phyloP scores from a whole-genome alignment of 2,888 invertebrate genomes.

The Pogonocherus hispidulus region DNA sequence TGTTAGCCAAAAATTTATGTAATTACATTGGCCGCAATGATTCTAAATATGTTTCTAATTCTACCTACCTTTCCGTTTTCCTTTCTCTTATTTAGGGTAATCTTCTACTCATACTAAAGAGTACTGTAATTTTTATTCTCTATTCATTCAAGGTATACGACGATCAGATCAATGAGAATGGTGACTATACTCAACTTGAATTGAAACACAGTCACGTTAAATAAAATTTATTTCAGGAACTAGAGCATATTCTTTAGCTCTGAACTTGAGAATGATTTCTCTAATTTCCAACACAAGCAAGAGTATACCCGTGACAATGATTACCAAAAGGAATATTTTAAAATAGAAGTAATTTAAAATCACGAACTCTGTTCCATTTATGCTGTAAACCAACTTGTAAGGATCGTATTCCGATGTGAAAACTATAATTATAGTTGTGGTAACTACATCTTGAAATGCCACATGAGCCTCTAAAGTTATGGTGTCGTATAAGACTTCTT shows the following conservation, averaged over 20 bases:
- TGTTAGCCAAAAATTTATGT: too few relatives aligned
- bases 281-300: slow-evolving; percentile 47
- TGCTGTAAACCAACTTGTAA: slow-evolving; percentile 31
- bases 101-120: too few relatives aligned
- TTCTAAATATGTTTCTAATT: too few relatives aligned
- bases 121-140: too few relatives aligned
- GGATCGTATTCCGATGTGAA: slow-evolving; percentile 26
- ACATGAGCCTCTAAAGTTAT: slow-evolving; percentile 33
- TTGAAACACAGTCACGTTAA: too few relatives aligned
- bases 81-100: too few relatives aligned
- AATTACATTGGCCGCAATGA: too few relatives aligned
- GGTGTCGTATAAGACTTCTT: slow-evolving; percentile 27
- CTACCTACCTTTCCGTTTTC: too few relatives aligned
- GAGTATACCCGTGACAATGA: slow-evolving; percentile 37
- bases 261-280: slow-evolving; percentile 36
- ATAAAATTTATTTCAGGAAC: slow-evolving; percentile 23
- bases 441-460: slow-evolving; percentile 14
- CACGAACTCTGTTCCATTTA: slow-evolving; percentile 44
- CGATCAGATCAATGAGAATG: not conserved
- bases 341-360: slow-evolving; percentile 51
- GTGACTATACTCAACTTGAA: not conserved
- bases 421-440: slow-evolving; percentile 31
- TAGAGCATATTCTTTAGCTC: slow-evolving; percentile 9
- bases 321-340: slow-evolving; percentile 42
- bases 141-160: too few relatives aligned